Conservation (phyloP, 1,140 invertebrate species). For the Drosophila fuyamai region DNA sequence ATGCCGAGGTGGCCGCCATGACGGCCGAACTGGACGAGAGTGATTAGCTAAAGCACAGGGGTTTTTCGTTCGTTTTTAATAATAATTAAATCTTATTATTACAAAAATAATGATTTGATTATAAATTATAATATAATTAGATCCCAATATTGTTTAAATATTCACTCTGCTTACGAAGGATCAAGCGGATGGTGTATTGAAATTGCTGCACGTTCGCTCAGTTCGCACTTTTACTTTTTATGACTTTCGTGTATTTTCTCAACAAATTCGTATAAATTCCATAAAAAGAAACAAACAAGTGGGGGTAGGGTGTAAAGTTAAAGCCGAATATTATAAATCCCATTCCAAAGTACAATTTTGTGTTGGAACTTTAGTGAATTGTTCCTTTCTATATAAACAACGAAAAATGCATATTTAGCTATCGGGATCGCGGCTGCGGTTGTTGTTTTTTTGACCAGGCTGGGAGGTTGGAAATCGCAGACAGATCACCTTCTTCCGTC, state of each 20-base stretch:
- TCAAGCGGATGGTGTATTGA: slow-evolving; percentile 12
- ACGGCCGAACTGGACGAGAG: slow-evolving; percentile 68
- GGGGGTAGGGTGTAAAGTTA: slow-evolving; percentile 32
- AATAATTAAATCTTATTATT: slow-evolving; percentile 78
- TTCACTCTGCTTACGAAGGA: slow-evolving; percentile 47
- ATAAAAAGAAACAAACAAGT: slow-evolving; percentile 71
- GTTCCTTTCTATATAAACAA: slow-evolving; percentile 71
- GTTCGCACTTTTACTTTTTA: slow-evolving; percentile 50
- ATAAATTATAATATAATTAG: slow-evolving; percentile 81
- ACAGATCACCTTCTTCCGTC: slow-evolving; percentile 14
- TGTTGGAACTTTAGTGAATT: slow-evolving; percentile 54
- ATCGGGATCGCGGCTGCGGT: slow-evolving; percentile 52
- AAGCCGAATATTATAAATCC: slow-evolving; percentile 60
- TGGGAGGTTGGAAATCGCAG: slow-evolving; percentile 33
- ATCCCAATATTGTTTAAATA: slow-evolving; percentile 75
- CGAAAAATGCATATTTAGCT: slow-evolving; percentile 77
- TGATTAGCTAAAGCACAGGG: slow-evolving; percentile 52
- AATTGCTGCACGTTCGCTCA: slow-evolving; percentile 44
- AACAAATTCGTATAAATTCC: slow-evolving; percentile 79
- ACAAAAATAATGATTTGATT: slow-evolving; percentile 82
- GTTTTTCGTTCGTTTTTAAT: slow-evolving; percentile 68
- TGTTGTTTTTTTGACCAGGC: slow-evolving; percentile 41
- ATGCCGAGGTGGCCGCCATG: slow-evolving; percentile 68
- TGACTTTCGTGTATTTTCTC: slow-evolving; percentile 64
- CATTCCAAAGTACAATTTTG: slow-evolving; percentile 72